Evolutionary conservation across 2,797 vertebrate species (phyloP), one percentile per base, ranked within the genome.

Genomic region (Sebastes minor): DNA sequence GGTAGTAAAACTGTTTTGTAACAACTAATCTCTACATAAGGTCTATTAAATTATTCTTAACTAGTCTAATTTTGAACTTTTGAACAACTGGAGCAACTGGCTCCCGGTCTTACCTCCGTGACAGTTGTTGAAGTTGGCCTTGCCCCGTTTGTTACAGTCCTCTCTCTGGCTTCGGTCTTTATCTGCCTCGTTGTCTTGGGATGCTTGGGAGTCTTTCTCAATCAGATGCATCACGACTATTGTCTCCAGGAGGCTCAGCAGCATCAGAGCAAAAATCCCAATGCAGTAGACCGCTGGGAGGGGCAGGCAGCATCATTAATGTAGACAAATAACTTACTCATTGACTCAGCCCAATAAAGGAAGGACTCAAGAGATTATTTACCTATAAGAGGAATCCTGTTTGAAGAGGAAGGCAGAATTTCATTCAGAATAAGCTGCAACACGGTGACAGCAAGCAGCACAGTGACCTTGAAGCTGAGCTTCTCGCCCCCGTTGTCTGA

Each of bases 351-450:
- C 20, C 13, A 23, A 13, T 12, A 16, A 30, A 42, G 42, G 2
- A 5, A 20, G 2, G 6, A 59, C 23, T 23, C 22, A 30, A 30
- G 67, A 55, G 14, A 52, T 46, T 9, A 18, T 77, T 80, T 91
- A 97, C 97, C 96, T 92, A 97, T 96, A 7, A 96, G 46, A 3
- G 97, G 97, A 16, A 95, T 91, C 23, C 77, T 76, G 85, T 94
- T 89, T 46, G 96, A 95, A 2, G 96, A 94, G 0, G 95, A 86
- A 1, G 97, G 97, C 42, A 97, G 90, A 59, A 95, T 96, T 38
- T 97, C 95, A 49, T 95, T 95, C 25, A 97, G 95, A 20, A 97
- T 95, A 69, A 96, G 93, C 23, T 96, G 95, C 63, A 97, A 76
- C 80, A 97, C 95, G 3, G 96, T 96, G 63, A 94, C 90, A 13